A percentile compares a stretch with the other conserved stretches of the same genome.
phyloP scores from a whole-genome alignment of 2,797 vertebrate species.

The Schizopygopsis pylzovi region DNA sequence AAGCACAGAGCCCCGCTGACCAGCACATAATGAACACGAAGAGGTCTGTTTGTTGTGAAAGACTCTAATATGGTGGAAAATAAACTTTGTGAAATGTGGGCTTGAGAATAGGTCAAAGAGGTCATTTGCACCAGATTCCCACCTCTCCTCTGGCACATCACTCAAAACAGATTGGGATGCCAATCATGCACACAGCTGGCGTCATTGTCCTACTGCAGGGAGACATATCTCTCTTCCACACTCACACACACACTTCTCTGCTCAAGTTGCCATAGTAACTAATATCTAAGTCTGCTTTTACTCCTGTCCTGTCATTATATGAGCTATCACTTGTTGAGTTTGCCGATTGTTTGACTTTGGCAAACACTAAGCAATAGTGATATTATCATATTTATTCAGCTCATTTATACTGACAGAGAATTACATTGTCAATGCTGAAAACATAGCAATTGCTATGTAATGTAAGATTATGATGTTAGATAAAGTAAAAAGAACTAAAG shows the following conservation, averaged over 20 bases:
- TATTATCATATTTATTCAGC: constrained; percentile 55
- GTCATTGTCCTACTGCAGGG: constrained; percentile 47
- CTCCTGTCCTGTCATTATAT: constrained; percentile 45
- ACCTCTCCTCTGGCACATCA: constrained; percentile 56
- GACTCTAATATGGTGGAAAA: constrained; percentile 41
- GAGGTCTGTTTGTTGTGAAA: constrained; percentile 32
- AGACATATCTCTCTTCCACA: constrained; percentile 50
- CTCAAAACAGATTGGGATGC: constrained; percentile 64
- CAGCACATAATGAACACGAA: constrained; percentile 30
- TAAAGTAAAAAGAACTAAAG: not conserved
- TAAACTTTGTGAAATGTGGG: constrained; percentile 39
- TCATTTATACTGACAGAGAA: constrained; percentile 52
- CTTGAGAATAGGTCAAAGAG: constrained; percentile 50
- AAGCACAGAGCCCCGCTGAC: not conserved
- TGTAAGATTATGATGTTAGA: not conserved
- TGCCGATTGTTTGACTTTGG: constrained; percentile 59
- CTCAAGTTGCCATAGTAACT: constrained; percentile 62
- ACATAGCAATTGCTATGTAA: constrained; percentile 38
- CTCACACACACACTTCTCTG: constrained; percentile 29
- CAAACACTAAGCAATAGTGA: constrained; percentile 54
- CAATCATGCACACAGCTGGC: constrained; percentile 61
- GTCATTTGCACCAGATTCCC: constrained; percentile 43
- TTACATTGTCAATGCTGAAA: constrained; percentile 43
- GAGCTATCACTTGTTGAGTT: constrained; percentile 52
- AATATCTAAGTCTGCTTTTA: constrained; percentile 55